A percentile compares a stretch with the other conserved stretches of the same genome.
phyloP scores from a whole-genome alignment of 2,888 invertebrate species.

The Sphaerophoria rueppellii region DNA sequence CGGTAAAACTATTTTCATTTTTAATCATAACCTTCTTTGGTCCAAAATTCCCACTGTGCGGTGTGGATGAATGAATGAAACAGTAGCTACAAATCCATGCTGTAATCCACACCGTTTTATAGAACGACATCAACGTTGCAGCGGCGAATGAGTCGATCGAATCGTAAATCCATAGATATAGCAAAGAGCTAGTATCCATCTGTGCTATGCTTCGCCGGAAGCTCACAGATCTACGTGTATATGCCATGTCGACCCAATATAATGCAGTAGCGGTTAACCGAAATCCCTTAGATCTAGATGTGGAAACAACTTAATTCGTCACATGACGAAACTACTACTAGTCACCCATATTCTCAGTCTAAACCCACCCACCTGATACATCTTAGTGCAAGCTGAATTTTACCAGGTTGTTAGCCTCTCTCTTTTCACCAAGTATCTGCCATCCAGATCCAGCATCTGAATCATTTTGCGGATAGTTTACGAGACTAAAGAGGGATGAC shows the following conservation, averaged over 20 bases:
- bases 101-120: constrained; percentile 49
- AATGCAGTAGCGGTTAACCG: constrained; percentile 45
- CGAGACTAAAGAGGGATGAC: constrained; percentile 18
- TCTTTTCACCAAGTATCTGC: constrained; percentile 6
- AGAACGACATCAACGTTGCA: constrained; percentile 23
- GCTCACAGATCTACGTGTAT: not conserved
- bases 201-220: not conserved
- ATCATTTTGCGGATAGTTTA: constrained; percentile 14
- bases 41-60: constrained; percentile 46
- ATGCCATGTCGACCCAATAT: constrained; percentile 1
- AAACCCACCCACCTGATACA: not conserved
- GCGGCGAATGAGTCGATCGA: not conserved
- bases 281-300: constrained; percentile 58
- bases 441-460: constrained; percentile 1
- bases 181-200: not conserved
- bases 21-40: constrained; percentile 49
- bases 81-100: constrained; percentile 43
- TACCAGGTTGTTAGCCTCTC: constrained; percentile 16
- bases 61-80: constrained; percentile 49
- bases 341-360: not conserved
- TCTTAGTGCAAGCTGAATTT: constrained; percentile 29
- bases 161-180: not conserved
- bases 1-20: constrained; percentile 39
- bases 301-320: constrained; percentile 58
- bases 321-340: constrained; percentile 42